Evolutionary conservation across 2,797 vertebrate species (phyloP).

Genomic region (Euthynnus affinis): DNA sequence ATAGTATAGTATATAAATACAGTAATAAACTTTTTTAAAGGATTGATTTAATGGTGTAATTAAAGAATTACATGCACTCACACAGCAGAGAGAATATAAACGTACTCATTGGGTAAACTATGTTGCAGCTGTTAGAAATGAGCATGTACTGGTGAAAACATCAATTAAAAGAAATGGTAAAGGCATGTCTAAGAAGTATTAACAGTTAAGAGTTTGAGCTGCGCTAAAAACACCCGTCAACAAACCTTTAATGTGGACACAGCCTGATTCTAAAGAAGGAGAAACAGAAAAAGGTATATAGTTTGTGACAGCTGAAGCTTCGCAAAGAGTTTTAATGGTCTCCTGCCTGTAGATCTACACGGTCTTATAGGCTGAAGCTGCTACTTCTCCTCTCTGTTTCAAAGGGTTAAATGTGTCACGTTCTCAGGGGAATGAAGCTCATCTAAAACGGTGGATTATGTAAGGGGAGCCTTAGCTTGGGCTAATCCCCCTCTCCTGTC

Average conservation of each 20-base stretch:
- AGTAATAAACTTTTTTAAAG: too few relatives aligned
- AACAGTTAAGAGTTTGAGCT: too few relatives aligned
- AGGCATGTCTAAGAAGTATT: background rate
- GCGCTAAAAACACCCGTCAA: too few relatives aligned
- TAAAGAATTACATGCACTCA: background rate
- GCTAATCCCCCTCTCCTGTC: constrained; percentile 60
- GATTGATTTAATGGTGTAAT: background rate
- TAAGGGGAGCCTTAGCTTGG: constrained; percentile 53
- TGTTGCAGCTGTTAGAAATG: too few relatives aligned
- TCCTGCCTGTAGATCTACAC: background rate
- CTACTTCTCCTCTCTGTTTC: constrained; percentile 14
- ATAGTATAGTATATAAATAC: too few relatives aligned
- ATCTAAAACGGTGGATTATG: constrained; percentile 73
- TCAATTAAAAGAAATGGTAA: background rate
- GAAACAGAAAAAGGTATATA: background rate
- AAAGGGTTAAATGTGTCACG: constrained; percentile 57
- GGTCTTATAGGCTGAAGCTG: background rate
- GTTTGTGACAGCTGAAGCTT: background rate
- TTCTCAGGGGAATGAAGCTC: constrained; percentile 56
- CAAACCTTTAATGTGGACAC: too few relatives aligned
- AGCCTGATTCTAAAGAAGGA: too few relatives aligned
- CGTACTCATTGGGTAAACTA: background rate
- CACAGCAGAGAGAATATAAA: background rate
- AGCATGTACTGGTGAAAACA: too few relatives aligned
- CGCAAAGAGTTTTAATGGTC: background rate